These are phyloP conservation scores for Poecilia gillii DNA, from an alignment of 2,797 vertebrate genomes.

Conservation along the genomic window DNA sequence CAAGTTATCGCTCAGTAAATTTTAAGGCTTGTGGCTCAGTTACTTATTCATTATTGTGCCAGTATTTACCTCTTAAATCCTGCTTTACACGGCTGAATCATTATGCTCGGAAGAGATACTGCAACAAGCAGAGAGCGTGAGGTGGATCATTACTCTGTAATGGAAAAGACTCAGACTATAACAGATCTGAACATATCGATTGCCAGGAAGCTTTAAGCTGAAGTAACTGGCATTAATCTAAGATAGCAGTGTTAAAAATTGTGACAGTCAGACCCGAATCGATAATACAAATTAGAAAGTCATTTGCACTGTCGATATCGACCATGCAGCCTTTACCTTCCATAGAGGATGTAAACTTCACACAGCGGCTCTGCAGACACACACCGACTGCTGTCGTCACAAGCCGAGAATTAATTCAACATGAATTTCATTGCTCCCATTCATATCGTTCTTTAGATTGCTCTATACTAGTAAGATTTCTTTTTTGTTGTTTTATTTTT, in stretches of 20 bases:
- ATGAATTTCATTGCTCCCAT: not conserved
- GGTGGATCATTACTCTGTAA: not conserved
- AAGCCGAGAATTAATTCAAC: not conserved
- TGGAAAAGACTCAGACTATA: not conserved
- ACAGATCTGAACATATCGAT: not conserved
- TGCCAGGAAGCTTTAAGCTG: not conserved
- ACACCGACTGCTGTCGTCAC: not conserved
- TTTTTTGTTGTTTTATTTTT: not conserved
- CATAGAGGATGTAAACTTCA: not conserved
- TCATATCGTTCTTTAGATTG: not conserved
- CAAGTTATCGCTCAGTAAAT: not conserved
- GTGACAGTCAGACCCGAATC: not conserved
- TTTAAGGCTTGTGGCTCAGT: not conserved
- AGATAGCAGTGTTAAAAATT: not conserved
- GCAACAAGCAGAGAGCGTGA: not conserved
- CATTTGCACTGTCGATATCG: not conserved
- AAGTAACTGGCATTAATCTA: not conserved
- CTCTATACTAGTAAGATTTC: not conserved
- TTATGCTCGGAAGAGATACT: not conserved
- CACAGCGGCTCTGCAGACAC: not conserved
- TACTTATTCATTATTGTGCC: not conserved
- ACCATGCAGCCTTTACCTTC: not conserved
- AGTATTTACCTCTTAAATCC: conserved; percentile 1
- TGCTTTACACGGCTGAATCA: not conserved
- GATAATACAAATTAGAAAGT: not conserved